A percentile compares a stretch with the other conserved stretches of the same genome.
phyloP scores from a whole-genome alignment of 2,797 vertebrate species.

The Varecia variegata region DNA sequence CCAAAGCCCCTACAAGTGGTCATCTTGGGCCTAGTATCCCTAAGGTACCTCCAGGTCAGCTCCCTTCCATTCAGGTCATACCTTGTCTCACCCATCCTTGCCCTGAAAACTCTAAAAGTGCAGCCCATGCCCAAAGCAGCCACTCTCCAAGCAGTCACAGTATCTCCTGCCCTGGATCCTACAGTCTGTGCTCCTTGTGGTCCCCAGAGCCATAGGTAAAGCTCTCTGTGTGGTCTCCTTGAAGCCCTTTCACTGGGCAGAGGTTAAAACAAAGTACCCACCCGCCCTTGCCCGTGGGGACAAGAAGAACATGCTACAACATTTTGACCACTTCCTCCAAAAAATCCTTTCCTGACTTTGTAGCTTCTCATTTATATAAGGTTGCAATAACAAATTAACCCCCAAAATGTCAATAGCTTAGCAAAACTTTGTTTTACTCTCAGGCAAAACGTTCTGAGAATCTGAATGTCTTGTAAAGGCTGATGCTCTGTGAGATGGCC shows the following conservation, averaged over 20 bases:
- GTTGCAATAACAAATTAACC: neutral
- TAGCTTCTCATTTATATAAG: neutral
- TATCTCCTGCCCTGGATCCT: neutral
- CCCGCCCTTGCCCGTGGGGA: neutral
- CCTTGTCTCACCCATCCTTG: neutral
- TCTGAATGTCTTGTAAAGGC: neutral
- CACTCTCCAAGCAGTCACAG: neutral
- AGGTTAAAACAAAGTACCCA: neutral
- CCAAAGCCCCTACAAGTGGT: neutral
- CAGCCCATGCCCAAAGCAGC: neutral
- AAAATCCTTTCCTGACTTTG: neutral
- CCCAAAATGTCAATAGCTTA: neutral
- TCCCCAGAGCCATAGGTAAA: neutral
- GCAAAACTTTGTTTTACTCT: neutral
- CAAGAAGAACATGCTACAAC: neutral
- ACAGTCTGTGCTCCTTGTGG: neutral
- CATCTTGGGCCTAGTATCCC: neutral
- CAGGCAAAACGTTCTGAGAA: neutral
- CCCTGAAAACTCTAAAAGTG: neutral
- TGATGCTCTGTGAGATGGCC: neutral
- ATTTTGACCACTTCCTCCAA: neutral
- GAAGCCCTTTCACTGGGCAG: neutral
- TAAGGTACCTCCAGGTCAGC: neutral
- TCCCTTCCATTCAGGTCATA: neutral
- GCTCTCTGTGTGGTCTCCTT: neutral